Evolutionary conservation across 2,797 vertebrate genomes (phyloP).

Genomic region (Lepidocolaptes lacrymiger): DNA sequence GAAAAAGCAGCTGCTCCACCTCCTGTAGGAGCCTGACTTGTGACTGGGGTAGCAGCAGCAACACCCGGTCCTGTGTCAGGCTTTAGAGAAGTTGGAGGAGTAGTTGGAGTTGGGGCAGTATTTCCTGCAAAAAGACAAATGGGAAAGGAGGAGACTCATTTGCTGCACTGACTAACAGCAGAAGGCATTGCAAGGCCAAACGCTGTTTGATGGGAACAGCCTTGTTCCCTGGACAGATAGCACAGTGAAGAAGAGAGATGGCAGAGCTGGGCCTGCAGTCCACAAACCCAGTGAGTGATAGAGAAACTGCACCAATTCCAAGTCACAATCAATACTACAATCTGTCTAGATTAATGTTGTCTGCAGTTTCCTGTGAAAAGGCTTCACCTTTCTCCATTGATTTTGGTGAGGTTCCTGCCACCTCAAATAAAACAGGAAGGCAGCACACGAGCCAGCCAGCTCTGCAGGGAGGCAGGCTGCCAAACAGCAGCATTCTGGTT

Average conservation of each 20-base stretch:
- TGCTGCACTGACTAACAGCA: background rate
- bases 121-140: conserved; percentile 62
- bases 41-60: background rate
- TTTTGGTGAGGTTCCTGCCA: conserved; percentile 11
- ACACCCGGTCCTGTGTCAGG: background rate
- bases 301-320: background rate
- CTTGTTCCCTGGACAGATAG: background rate
- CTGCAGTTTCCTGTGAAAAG: background rate
- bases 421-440: conserved; percentile 11
- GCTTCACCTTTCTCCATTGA: conserved; percentile 10
- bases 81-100: conserved; percentile 57
- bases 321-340: background rate
- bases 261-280: background rate
- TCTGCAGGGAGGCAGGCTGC: conserved; percentile 13
- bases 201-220: background rate
- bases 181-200: background rate
- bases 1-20: conserved; percentile 55
- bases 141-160: background rate
- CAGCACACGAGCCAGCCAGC: background rate
- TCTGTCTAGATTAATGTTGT: background rate
- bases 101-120: conserved; percentile 52
- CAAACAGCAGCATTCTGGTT: background rate
- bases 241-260: background rate
- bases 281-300: background rate
- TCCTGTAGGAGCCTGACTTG: conserved; percentile 34